Base-by-base conservation (phyloP, 2,113 vertebrate species). In the Dasyprocta punctata region DNA sequence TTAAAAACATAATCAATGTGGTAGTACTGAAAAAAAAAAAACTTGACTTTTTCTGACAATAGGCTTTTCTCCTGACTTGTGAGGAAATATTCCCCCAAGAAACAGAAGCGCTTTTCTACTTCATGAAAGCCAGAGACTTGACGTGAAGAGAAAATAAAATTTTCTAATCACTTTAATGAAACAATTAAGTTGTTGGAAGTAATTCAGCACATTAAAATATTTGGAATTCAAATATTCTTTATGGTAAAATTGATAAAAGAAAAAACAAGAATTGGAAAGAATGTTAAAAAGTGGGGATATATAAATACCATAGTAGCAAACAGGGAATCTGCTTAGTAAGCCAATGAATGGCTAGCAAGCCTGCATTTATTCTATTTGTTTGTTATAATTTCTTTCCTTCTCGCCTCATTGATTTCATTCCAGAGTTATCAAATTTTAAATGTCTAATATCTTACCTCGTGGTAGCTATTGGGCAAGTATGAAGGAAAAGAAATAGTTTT, bases 221-320 rank as follows among this genome's bases (percentile, higher is more conserved):
- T 86, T 77, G 20, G 47, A 80, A 92, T 80, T 83, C 26, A 90
- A 41, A 81, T 86, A 61, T 67, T 49, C 28, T 75, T 92, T 87
- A 30, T 26, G 44, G 30, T 9, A 75, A 92, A 92, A 52, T 5
- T n/a, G 30, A 78, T 87, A 20, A 86, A 92, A 87, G 14, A 33
- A 67, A 94, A 92, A 86, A 83, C 71, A 95, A 95, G 81, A 90
- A 71, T 61, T 73, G 36, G 49, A 67, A 89, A 92, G 56, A 84
- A 84, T 86, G 54, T 30, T 12, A 54, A 80, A 81, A 63, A 78
- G 2, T 24, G 12, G 52, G 28, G 14, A 71, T 4, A 28, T 47
- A 8, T 41, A 60, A 89, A 82, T 82, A 47, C 33, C n/a, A 20
- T 17, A 54, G 36, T 17, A 2, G 19, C 20, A 33, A 49, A 36